Percentiles rank a stretch among this genome's conserved stretches.
These are phyloP conservation scores for Phalacrocorax pelagicus DNA, from an alignment of 2,113 vertebrate species.

Conservation along the genomic window DNA sequence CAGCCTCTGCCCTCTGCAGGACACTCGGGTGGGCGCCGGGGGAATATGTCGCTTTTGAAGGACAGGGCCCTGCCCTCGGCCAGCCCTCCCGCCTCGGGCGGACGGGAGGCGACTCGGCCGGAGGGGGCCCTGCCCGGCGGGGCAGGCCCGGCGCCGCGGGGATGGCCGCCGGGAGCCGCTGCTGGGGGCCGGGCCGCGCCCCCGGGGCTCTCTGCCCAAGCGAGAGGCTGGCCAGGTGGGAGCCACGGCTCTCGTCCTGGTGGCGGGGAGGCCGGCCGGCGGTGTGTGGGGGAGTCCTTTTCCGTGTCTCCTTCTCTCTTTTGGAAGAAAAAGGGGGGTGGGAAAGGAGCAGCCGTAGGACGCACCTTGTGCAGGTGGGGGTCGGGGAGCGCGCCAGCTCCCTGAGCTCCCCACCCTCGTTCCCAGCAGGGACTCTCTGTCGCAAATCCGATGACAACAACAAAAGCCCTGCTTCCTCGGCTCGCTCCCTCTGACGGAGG, in stretches of 20 bases:
- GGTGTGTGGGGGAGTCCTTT: background rate
- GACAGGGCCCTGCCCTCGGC: too few species aligned
- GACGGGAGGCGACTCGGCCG: too few species aligned
- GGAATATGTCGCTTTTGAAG: too few species aligned
- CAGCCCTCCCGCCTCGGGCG: too few species aligned
- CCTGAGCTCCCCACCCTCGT: background rate
- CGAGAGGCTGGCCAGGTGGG: background rate
- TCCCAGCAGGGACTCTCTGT: background rate
- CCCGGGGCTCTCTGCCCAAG: background rate
- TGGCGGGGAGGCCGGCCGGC: background rate
- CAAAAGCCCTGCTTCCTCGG: background rate
- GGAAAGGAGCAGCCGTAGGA: background rate
- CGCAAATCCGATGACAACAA: constrained; percentile 18
- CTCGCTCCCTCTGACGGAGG: background rate
- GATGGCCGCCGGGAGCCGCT: too few species aligned
- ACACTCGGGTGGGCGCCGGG: constrained; percentile 63
- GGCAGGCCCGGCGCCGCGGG: background rate
- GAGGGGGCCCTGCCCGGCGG: too few species aligned
- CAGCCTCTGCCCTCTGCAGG: constrained; percentile 85
- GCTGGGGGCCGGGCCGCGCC: background rate
- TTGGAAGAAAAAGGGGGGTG: background rate
- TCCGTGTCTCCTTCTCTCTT: background rate
- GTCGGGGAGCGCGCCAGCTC: background rate
- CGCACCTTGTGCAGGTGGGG: background rate
- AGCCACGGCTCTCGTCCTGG: background rate